Conservation (phyloP, 2,888 invertebrate genomes). For the Platerodrilus igneus region DNA sequence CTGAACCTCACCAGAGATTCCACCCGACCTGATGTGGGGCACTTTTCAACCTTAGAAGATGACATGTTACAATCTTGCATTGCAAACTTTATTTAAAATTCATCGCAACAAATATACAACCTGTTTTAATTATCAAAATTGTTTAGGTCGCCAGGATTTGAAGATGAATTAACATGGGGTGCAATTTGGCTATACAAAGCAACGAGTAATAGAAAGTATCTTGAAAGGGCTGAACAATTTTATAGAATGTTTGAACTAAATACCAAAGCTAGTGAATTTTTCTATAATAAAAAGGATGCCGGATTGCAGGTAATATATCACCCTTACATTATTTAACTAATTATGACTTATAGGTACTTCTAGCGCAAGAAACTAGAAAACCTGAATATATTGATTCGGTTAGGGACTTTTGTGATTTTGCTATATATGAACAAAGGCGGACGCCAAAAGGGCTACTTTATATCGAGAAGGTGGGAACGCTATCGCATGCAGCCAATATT, state of each 20-base stretch:
- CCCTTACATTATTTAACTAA: not conserved
- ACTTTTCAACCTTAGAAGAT: too few species aligned
- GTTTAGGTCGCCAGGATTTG: constrained; percentile 52
- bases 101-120: too few species aligned
- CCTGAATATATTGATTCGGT: constrained; percentile 46
- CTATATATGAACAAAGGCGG: constrained; percentile 46
- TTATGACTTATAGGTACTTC: constrained; percentile 42
- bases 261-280: constrained; percentile 51
- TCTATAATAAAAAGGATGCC: constrained; percentile 54
- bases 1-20: too few species aligned
- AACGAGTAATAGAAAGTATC: constrained; percentile 48
- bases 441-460: constrained; percentile 54
- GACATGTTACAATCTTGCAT: too few species aligned
- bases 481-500: constrained; percentile 54
- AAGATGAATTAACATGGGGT: constrained; percentile 56
- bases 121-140: too few species aligned
- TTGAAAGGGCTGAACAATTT: constrained; percentile 50
- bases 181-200: constrained; percentile 55
- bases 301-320: constrained; percentile 49
- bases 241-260: constrained; percentile 50
- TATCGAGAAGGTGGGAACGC: constrained; percentile 53
- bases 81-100: too few species aligned
- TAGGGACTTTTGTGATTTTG: constrained; percentile 51
- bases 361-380: constrained; percentile 49
- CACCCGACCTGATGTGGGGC: too few species aligned